Evolutionary conservation across 2,888 invertebrate genomes (phyloP), one percentile per base, ranked within the genome.

Genomic region (Myopa testacea): DNA sequence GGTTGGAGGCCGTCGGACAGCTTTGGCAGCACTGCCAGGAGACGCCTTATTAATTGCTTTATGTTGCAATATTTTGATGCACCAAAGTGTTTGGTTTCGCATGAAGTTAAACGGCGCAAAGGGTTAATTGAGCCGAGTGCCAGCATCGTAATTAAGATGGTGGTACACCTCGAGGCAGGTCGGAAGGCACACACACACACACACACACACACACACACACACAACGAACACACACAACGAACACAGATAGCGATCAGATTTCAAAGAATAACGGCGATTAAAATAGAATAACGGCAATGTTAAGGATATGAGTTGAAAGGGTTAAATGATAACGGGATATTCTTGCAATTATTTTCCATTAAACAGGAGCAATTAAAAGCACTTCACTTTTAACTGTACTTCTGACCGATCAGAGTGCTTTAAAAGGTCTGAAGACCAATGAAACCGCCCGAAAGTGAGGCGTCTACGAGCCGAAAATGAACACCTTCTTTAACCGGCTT

Each of bases 21-120:
- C 19, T 6, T 58, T 4, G 58, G 8, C 52, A 14, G 8, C 14
- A 14, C 52, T 12, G 52, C 2, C 14, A 12, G 26, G 26, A 26
- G 26, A 26, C 26, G 26, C 26, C 26, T 8, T 52, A 40, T 67
- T 75, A 75, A 75, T 75, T 75, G 75, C 67, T 75, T 75, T 40
- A 68, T 68, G 55, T 38, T 67, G 68, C 75, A 68, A 58, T 58
- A 68, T 75, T 75, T 69, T 37, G 68, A 60, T 75, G 68, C 75
- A 68, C n/a, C 34, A 26, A 50, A 67, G 75, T 75, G 60, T 75
- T 75, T 26, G 34, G 40, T 75, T 75, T 75, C 75, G n/a, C 68
- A 34, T 19, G 40, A 38, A 67, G 50, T 62, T 50, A 26, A 38
- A 45, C 72, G 74, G 19, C 14, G 52, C 58, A 69, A 68, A 69